A percentile compares a stretch with the other conserved stretches of the same genome.
These are phyloP conservation scores for Phoxinus dragarum DNA, from an alignment of 2,797 vertebrate species.

Conservation along the genomic window DNA sequence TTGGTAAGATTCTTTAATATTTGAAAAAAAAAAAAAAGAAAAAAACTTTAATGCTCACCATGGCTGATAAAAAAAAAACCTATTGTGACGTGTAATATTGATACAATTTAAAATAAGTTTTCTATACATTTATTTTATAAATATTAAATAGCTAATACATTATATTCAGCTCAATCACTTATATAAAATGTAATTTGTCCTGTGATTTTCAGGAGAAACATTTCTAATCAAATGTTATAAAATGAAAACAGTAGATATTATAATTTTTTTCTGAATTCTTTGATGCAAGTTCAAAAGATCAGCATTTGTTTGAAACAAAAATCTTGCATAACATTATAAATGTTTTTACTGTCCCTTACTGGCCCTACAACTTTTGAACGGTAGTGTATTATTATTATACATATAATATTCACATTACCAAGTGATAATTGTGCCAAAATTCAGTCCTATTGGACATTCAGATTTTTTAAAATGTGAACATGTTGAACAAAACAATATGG, in stretches of 20 bases:
- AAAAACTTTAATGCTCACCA: neutral
- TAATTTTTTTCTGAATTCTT: neutral
- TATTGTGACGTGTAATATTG: neutral
- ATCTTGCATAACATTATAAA: neutral
- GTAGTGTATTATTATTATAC: neutral
- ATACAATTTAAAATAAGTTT: neutral
- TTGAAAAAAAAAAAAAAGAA: neutral
- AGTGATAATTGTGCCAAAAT: neutral
- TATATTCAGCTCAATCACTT: neutral
- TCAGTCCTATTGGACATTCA: neutral
- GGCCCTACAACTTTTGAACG: neutral
- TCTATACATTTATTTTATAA: neutral
- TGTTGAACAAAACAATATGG: neutral
- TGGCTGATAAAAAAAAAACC: neutral
- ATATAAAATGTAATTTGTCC: neutral
- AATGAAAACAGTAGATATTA: neutral
- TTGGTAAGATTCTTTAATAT: neutral
- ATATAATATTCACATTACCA: neutral
- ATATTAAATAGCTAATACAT: neutral
- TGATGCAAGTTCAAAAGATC: neutral
- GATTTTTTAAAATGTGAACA: neutral
- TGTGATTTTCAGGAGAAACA: neutral
- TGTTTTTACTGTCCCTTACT: neutral
- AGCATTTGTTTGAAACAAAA: neutral
- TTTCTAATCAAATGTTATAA: neutral